A percentile compares a stretch with the other conserved stretches of the same genome.
These are phyloP conservation scores for Forbesichthys papilliferus DNA, from an alignment of 2,113 vertebrate genomes.

Conservation along the genomic window DNA sequence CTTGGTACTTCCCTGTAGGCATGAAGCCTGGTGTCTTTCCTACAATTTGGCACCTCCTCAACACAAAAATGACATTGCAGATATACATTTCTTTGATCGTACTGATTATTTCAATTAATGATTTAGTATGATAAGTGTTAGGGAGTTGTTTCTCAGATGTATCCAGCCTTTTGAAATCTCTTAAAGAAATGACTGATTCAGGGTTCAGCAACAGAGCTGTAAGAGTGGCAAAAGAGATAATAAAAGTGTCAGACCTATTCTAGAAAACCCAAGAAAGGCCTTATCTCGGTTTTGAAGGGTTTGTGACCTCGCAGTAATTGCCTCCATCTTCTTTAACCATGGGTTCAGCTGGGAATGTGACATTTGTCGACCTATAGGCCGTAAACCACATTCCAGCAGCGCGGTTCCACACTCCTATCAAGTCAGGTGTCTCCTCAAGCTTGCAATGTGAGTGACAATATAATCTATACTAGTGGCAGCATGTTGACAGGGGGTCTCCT, in stretches of 20 bases:
- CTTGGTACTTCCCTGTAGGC: no score
- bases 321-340: background rate
- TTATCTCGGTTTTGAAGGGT: background rate
- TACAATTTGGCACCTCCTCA: no score
- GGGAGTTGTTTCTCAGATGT: no score
- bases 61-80: no score
- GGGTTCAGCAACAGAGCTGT: no score
- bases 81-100: no score
- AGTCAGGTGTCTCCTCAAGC: background rate
- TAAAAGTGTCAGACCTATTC: background rate
- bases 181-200: no score
- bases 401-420: background rate
- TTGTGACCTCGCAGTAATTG: background rate
- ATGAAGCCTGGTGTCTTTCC: no score
- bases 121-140: no score
- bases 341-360: background rate
- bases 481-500: background rate
- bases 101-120: no score
- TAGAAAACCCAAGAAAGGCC: background rate
- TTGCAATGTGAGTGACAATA: background rate
- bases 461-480: background rate
- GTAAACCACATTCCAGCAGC: background rate
- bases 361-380: background rate
- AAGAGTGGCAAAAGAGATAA: no score
- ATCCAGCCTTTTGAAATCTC: no score